Evolutionary conservation across 2,888 invertebrate species (phyloP).

Genomic region (Dysmachus trigonus): DNA sequence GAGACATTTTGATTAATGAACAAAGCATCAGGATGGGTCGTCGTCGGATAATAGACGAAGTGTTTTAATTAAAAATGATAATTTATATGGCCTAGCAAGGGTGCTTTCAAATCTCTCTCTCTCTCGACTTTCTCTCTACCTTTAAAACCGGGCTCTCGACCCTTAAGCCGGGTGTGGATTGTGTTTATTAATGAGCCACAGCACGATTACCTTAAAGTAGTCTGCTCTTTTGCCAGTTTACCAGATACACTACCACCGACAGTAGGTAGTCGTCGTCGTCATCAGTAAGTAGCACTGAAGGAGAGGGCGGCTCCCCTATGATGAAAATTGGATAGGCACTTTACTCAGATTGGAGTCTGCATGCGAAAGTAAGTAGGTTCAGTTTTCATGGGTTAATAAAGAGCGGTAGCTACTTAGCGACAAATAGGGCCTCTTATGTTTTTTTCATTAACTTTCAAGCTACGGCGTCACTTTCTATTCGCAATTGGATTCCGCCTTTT

Average conservation of each 20-base stretch:
- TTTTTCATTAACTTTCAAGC: not conserved
- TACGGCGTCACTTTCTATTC: not conserved
- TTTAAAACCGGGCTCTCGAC: not conserved
- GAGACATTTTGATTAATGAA: conserved; percentile 19
- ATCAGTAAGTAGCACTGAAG: too few relatives aligned
- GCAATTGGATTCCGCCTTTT: not conserved
- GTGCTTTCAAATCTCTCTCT: not conserved
- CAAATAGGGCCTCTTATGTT: not conserved
- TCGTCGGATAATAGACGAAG: not conserved
- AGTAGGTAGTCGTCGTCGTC: too few relatives aligned
- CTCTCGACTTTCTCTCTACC: not conserved
- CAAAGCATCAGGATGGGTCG: not conserved
- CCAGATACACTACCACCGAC: too few relatives aligned
- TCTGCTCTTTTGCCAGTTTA: not conserved
- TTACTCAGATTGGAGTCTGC: not conserved
- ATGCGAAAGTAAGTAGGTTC: not conserved
- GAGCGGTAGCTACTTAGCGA: not conserved
- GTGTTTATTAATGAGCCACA: not conserved
- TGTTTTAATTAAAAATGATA: conserved; percentile 19
- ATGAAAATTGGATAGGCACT: not conserved
- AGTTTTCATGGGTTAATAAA: not conserved
- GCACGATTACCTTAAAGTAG: not conserved
- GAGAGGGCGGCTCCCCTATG: not conserved
- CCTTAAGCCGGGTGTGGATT: not conserved
- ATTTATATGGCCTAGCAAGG: not conserved